A percentile compares a stretch with the other conserved stretches of the same genome.
phyloP scores from a whole-genome alignment of 2,797 vertebrate species.

The Leuciscus waleckii region DNA sequence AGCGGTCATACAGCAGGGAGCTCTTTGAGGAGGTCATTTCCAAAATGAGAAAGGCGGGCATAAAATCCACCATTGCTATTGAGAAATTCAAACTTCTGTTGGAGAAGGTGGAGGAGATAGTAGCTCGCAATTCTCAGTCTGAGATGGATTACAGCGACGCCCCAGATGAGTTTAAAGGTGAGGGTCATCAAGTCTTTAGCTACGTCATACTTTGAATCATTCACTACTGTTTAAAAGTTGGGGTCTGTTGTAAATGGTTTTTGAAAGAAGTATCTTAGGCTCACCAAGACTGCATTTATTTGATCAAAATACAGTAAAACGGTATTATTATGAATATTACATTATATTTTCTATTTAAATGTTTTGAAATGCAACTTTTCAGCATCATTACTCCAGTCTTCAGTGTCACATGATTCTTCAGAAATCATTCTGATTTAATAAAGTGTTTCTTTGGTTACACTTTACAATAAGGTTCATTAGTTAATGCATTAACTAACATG shows the following conservation, averaged over 20 bases:
- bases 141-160: slow-evolving; percentile 99
- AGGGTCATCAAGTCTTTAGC: slow-evolving; percentile 33
- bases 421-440: background rate
- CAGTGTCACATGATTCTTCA: background rate
- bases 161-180: slow-evolving; percentile 97
- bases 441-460: background rate
- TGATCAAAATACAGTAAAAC: background rate
- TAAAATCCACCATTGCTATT: slow-evolving; percentile 98
- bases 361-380: background rate
- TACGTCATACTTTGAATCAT: background rate
- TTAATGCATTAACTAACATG: too few species aligned
- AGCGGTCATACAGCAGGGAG: slow-evolving; percentile 98
- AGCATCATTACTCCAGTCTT: background rate
- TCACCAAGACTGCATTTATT: background rate
- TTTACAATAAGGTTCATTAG: too few species aligned
- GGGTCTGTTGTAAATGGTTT: background rate
- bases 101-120: slow-evolving; percentile 97
- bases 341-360: background rate
- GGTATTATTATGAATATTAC: background rate
- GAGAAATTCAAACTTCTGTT: slow-evolving; percentile 98
- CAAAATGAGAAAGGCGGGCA: slow-evolving; percentile 98
- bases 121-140: slow-evolving; percentile 95
- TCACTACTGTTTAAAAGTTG: background rate
- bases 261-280: background rate
- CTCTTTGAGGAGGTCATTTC: slow-evolving; percentile 98